Percentiles rank a stretch among this genome's conserved stretches.
phyloP scores from a whole-genome alignment of 2,888 invertebrate species.

The Dysmachus trigonus region DNA sequence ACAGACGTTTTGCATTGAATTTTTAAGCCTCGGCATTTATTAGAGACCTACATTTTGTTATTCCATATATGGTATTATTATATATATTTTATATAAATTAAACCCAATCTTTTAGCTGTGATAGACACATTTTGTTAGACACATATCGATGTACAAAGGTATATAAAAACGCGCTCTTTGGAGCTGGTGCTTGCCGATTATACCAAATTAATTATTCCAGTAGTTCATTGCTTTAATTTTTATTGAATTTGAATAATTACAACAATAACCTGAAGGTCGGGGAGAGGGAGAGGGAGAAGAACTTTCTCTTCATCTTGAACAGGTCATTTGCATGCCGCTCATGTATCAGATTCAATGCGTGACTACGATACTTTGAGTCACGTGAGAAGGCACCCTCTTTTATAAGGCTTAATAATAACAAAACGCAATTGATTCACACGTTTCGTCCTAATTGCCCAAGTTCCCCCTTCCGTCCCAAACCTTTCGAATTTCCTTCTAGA shows the following conservation, averaged over 20 bases:
- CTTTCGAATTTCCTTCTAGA: background rate
- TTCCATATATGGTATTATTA: no score
- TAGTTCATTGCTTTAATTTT: background rate
- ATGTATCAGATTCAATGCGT: background rate
- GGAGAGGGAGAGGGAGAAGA: background rate
- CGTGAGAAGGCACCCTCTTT: background rate
- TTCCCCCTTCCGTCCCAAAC: background rate
- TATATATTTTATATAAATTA: no score
- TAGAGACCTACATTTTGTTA: no score
- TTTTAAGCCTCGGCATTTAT: no score
- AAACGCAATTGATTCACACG: background rate
- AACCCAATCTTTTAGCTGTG: no score
- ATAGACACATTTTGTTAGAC: background rate
- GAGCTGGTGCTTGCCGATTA: background rate
- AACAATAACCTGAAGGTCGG: background rate
- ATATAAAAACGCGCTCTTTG: background rate
- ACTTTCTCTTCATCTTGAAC: background rate
- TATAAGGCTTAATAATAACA: background rate
- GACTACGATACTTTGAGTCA: background rate
- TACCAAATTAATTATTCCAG: background rate
- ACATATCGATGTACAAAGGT: background rate
- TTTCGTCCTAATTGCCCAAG: background rate
- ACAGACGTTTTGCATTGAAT: no score
- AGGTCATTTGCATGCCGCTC: background rate
- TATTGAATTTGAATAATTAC: background rate